Evolutionary conservation across 2,888 invertebrate species (phyloP).

Genomic region (Pseudeuparius sepicola): DNA sequence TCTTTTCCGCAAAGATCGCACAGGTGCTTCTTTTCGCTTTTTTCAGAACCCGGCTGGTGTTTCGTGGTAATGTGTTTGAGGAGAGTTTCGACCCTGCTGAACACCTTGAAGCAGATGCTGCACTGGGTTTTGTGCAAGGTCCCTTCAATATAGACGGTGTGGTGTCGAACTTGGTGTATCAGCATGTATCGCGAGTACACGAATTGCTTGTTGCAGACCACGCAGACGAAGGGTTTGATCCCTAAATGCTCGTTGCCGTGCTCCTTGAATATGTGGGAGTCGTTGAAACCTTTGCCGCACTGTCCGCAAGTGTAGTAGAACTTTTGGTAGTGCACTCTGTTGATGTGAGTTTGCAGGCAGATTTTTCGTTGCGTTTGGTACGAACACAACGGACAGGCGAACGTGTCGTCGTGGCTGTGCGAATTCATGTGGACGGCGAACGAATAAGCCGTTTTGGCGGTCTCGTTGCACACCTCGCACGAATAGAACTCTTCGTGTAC

Average conservation of each 20-base stretch:
- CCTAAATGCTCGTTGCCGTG: constrained; percentile 39
- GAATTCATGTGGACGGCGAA: constrained; percentile 32
- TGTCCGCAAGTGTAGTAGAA: constrained; percentile 40
- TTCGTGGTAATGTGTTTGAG: constrained; percentile 41
- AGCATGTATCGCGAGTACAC: constrained; percentile 31
- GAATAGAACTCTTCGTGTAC: constrained; percentile 33
- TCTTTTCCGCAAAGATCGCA: constrained; percentile 36
- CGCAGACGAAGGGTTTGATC: constrained; percentile 38
- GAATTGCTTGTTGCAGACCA: constrained; percentile 40
- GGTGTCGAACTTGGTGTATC: constrained; percentile 32
- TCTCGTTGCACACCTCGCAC: constrained; percentile 31
- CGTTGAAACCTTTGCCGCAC: constrained; percentile 43
- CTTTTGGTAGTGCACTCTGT: constrained; percentile 44
- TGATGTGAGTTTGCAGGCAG: constrained; percentile 44
- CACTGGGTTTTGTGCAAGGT: constrained; percentile 38
- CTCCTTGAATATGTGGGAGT: constrained; percentile 38
- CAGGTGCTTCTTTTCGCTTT: constrained; percentile 30
- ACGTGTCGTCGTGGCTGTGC: constrained; percentile 27
- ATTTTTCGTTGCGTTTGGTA: constrained; percentile 27
- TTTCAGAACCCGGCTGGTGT: constrained; percentile 21
- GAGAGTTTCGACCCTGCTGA: constrained; percentile 33
- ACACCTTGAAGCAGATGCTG: constrained; percentile 32
- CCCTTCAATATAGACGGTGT: constrained; percentile 36
- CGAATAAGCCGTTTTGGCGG: constrained; percentile 31
- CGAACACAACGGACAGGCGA: constrained; percentile 29